Conservation (phyloP, 2,797 vertebrate genomes). For the Argyrosomus regius region DNA sequence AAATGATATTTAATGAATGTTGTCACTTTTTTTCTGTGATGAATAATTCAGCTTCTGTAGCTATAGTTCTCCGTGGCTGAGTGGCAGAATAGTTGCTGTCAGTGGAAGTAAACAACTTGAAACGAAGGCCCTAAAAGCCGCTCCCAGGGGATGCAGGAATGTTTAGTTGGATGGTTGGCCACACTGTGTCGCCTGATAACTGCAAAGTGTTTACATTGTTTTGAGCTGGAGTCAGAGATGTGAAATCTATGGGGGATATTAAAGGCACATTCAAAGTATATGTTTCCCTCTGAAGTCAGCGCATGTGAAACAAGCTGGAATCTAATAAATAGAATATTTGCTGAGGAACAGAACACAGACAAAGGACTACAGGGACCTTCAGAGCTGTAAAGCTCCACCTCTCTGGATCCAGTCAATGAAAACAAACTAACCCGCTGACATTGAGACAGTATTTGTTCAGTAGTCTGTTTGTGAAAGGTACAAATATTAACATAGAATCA, state of each 20-base stretch:
- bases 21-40: constrained; percentile 49
- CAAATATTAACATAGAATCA: not conserved
- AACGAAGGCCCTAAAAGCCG: constrained; percentile 41
- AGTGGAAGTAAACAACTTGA: constrained; percentile 67
- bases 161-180: constrained; percentile 37
- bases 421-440: not conserved
- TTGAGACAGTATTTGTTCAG: not conserved
- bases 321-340: constrained; percentile 28
- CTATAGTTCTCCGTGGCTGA: constrained; percentile 32
- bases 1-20: constrained; percentile 55
- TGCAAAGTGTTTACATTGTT: constrained; percentile 57
- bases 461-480: not conserved
- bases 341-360: not conserved
- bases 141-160: constrained; percentile 35
- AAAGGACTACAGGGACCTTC: not conserved
- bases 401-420: not conserved
- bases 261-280: constrained; percentile 24
- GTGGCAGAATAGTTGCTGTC: constrained; percentile 38
- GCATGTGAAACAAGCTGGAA: constrained; percentile 16
- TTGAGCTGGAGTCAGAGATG: constrained; percentile 34
- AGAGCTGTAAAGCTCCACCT: not conserved
- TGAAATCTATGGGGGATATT: constrained; percentile 23
- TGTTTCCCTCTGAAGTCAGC: constrained; percentile 21
- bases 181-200: constrained; percentile 36
- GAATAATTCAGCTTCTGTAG: constrained; percentile 68